Percentiles rank a stretch among this genome's conserved stretches.
Conservation (phyloP, 2,797 vertebrate species). For the Adelosebastes latens region DNA sequence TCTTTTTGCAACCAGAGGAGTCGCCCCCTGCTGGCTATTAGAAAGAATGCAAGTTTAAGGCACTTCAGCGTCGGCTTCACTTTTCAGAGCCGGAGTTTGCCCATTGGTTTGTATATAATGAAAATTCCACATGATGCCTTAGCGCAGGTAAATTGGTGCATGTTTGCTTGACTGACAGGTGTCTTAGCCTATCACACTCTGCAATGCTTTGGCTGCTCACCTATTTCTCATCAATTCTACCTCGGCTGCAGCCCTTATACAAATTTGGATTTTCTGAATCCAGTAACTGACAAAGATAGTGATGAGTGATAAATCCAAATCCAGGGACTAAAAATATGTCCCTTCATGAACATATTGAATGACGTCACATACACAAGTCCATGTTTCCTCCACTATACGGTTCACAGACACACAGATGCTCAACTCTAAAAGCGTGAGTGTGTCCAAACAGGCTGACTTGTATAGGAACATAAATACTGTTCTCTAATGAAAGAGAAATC, state of each 20-base stretch:
- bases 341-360: neutral
- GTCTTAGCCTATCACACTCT: neutral
- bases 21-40: too few relatives aligned
- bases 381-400: neutral
- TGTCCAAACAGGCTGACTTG: constrained; percentile 18
- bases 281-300: neutral
- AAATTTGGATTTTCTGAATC: neutral
- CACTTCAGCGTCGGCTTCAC: too few relatives aligned
- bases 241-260: neutral
- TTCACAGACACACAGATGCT: constrained; percentile 6
- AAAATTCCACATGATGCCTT: neutral
- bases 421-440: neutral
- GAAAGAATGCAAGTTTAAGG: too few relatives aligned
- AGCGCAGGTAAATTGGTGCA: neutral
- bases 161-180: neutral
- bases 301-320: neutral
- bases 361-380: neutral
- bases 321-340: neutral
- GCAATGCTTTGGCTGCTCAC: neutral
- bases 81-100: too few relatives aligned
- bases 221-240: neutral
- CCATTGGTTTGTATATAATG: too few relatives aligned
- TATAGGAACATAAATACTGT: constrained; percentile 9
- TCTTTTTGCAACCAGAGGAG: too few relatives aligned
- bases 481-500: constrained; percentile 37